Conservation (phyloP, 2,797 vertebrate genomes). For the Falco berigora region DNA sequence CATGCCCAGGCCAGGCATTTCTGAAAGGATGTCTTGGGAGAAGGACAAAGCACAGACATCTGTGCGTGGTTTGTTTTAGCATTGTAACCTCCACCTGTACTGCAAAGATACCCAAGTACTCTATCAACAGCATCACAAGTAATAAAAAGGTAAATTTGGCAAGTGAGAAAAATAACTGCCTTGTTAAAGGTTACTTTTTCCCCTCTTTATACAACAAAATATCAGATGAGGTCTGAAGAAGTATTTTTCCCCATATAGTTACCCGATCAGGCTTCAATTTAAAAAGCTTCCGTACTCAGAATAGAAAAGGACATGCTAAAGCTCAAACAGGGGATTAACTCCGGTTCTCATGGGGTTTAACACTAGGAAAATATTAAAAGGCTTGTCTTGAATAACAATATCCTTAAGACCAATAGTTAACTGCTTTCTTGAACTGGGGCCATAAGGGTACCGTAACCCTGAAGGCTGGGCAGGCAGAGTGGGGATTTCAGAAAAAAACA, state of each 20-base stretch:
- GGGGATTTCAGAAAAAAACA: not conserved
- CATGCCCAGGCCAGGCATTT: rapidly evolving
- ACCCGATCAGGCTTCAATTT: not conserved
- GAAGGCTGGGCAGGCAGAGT: not conserved
- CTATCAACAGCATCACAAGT: rapidly evolving
- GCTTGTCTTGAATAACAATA: not conserved
- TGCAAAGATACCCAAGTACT: not conserved
- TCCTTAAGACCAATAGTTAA: not conserved
- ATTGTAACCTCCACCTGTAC: not conserved
- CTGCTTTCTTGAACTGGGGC: not conserved
- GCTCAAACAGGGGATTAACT: not conserved
- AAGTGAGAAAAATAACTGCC: not conserved
- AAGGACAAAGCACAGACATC: not conserved
- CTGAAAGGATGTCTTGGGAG: not conserved
- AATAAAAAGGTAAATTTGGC: not conserved
- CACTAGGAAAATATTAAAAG: not conserved
- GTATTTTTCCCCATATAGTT: not conserved
- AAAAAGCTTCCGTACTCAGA: not conserved
- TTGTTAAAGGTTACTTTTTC: not conserved
- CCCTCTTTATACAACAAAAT: not conserved
- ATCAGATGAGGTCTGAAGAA: not conserved
- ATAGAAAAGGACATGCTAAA: not conserved
- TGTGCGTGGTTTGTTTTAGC: rapidly evolving
- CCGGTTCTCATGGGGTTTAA: not conserved
- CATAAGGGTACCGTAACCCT: not conserved